phyloP scores from a whole-genome alignment of 2,113 vertebrate species.

The Origma solitaria region DNA sequence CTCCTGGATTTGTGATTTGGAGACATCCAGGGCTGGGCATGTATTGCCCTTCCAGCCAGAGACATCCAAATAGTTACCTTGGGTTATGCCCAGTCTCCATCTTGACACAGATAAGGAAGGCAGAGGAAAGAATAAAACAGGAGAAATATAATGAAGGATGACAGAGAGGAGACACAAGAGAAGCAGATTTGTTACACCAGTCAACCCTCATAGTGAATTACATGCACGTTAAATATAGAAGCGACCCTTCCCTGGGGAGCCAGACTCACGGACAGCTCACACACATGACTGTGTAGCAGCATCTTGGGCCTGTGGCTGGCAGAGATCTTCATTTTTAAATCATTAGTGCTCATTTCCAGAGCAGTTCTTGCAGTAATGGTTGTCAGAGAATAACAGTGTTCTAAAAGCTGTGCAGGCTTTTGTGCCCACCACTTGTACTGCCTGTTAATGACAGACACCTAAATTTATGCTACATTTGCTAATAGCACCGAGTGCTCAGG shows the following conservation, averaged over 20 bases:
- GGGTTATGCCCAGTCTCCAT: neutral
- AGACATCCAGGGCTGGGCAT: neutral
- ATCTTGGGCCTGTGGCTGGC: neutral
- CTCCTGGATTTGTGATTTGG: neutral
- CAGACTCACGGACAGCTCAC: neutral
- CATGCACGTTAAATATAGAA: conserved; percentile 19
- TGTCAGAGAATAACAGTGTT: neutral
- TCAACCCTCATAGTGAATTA: neutral
- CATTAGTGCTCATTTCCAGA: neutral
- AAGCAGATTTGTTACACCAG: neutral
- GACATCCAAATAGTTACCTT: neutral
- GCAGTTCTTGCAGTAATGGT: neutral
- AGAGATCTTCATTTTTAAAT: neutral
- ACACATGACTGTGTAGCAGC: neutral
- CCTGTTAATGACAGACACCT: conserved; percentile 52
- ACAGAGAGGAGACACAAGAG: neutral
- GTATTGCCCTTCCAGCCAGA: neutral
- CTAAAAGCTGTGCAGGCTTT: neutral
- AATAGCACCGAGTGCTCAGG: neutral
- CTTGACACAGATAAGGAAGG: neutral
- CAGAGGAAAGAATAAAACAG: neutral
- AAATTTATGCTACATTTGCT: neutral
- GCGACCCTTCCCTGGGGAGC: neutral
- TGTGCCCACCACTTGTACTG: neutral
- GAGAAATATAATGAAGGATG: neutral